These are phyloP conservation scores for Drosophila tristis DNA, from an alignment of 1,140 invertebrate species.

Conservation along the genomic window DNA sequence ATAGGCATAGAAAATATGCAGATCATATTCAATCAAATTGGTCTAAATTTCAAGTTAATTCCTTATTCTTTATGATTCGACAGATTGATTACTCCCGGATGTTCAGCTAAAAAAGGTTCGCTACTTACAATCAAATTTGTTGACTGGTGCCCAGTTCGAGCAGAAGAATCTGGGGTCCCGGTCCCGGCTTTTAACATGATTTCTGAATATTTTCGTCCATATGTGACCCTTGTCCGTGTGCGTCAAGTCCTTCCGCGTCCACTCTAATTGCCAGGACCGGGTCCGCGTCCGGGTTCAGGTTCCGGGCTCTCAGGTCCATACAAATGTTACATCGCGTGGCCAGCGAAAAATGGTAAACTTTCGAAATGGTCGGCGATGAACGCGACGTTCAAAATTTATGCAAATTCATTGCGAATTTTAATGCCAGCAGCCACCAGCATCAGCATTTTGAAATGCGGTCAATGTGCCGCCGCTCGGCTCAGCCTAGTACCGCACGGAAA, in stretches of 20 bases:
- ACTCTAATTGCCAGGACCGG: conserved; percentile 57
- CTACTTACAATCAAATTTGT: too few species aligned
- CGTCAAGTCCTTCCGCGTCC: conserved; percentile 20
- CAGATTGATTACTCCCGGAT: too few species aligned
- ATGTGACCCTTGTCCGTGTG: conserved; percentile 19
- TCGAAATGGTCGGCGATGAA: conserved; percentile 31
- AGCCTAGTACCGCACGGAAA: background rate
- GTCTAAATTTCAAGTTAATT: too few species aligned
- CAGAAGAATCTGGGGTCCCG: conserved; percentile 12
- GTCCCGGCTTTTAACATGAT: conserved; percentile 32
- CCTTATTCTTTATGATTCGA: too few species aligned
- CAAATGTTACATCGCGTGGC: conserved; percentile 33
- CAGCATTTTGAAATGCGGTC: conserved; percentile 66
- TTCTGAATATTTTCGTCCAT: conserved; percentile 45
- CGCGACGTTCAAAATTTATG: conserved; percentile 59
- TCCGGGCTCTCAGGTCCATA: background rate
- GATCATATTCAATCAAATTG: too few species aligned
- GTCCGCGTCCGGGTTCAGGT: background rate
- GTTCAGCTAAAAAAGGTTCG: too few species aligned
- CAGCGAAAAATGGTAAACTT: conserved; percentile 34
- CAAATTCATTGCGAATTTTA: conserved; percentile 79
- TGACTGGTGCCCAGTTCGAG: too few species aligned
- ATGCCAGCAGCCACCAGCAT: conserved; percentile 42
- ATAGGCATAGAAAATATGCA: too few species aligned
- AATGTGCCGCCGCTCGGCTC: conserved; percentile 59